Conservation (phyloP, 2,888 invertebrate genomes). For the Axea sp. region DNA sequence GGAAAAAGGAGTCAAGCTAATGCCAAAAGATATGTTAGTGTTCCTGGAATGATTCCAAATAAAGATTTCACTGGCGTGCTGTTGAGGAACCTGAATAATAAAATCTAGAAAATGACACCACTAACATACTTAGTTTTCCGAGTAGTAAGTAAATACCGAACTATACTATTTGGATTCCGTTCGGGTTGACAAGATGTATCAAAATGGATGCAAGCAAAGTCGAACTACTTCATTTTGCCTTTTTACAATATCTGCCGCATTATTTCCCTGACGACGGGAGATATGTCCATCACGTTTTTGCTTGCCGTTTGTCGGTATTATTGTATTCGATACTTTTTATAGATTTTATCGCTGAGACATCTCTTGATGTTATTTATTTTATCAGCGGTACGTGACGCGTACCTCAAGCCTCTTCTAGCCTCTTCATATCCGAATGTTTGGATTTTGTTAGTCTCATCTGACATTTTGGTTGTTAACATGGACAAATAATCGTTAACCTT, state of each 20-base stretch:
- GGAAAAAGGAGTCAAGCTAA: conserved; percentile 46
- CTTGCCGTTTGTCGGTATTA: conserved; percentile 63
- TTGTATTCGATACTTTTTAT: conserved; percentile 64
- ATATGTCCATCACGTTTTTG: conserved; percentile 64
- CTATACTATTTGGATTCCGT: conserved; percentile 60
- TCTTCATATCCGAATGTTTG: conserved; percentile 50
- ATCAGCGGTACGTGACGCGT: conserved; percentile 61
- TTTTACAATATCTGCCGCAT: conserved; percentile 40
- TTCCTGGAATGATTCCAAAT: conserved; percentile 80
- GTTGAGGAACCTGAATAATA: conserved; percentile 77
- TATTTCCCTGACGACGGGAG: conserved; percentile 60
- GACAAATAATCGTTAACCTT: conserved; percentile 61
- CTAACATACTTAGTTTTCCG: conserved; percentile 69
- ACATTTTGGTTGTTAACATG: conserved; percentile 56
- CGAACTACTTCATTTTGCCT: conserved; percentile 59
- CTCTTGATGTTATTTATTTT: conserved; percentile 62
- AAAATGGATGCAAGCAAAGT: conserved; percentile 60
- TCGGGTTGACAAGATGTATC: conserved; percentile 59
- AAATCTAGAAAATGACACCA: conserved; percentile 70
- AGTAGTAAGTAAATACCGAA: conserved; percentile 50
- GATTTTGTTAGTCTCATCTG: conserved; percentile 59
- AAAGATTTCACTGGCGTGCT: conserved; percentile 77
- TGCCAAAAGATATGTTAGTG: conserved; percentile 75
- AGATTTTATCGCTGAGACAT: conserved; percentile 61
- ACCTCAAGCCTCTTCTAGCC: conserved; percentile 39